Conservation (phyloP, 2,888 invertebrate genomes). For the Heteromyza rotundicornis region DNA sequence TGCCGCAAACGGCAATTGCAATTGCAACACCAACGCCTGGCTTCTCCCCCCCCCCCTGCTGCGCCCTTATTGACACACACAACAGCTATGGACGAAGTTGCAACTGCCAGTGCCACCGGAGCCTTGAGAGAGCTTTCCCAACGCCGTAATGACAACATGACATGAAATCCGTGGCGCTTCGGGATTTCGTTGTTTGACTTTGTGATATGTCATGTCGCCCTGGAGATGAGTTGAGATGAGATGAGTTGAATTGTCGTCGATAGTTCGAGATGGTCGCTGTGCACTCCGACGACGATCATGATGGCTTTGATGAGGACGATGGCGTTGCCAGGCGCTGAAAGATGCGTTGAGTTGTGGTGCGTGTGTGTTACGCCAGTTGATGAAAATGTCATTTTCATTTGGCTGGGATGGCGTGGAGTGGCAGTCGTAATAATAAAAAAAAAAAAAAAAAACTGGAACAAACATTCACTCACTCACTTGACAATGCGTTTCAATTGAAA, state of each 20-base stretch:
- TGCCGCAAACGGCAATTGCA: background rate
- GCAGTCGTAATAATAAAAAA: background rate
- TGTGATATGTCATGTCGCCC: conserved; percentile 29
- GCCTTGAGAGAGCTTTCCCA: conserved; percentile 8
- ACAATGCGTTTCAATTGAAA: conserved; percentile 15
- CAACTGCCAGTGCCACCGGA: background rate
- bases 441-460: conserved; percentile 5
- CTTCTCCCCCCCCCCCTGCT: background rate
- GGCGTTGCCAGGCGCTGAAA: background rate
- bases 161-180: conserved; percentile 26
- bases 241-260: background rate
- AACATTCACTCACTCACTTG: conserved; percentile 3
- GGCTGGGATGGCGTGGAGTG: background rate
- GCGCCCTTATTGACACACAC: conserved; percentile 2
- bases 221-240: conserved; percentile 21
- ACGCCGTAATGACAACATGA: conserved; percentile 25
- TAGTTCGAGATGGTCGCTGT: background rate
- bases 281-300: background rate
- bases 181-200: conserved; percentile 24
- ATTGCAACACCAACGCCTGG: background rate
- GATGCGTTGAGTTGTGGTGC: background rate
- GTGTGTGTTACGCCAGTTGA: conserved; percentile 10
- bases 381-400: conserved; percentile 21
- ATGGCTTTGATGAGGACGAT: no score
- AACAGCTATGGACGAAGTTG: background rate